These are phyloP conservation scores for Helicoverpa zea DNA, from an alignment of 1,140 invertebrate genomes.

Conservation along the genomic window DNA sequence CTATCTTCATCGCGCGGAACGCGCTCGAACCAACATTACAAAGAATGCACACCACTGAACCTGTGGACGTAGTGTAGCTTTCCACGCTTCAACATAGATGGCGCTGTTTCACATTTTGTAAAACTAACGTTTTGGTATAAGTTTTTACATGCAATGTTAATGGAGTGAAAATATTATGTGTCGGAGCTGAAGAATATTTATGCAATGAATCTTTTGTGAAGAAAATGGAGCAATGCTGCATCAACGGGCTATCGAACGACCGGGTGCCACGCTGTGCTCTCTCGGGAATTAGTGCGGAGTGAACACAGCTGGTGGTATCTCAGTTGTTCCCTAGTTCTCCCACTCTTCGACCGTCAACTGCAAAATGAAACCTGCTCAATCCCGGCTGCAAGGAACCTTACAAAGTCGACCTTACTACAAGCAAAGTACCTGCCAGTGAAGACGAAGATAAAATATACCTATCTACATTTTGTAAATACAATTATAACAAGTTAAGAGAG, in stretches of 20 bases:
- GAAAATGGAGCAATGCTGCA: conserved; percentile 83
- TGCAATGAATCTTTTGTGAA: neutral
- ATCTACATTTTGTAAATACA: no score
- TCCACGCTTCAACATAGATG: neutral
- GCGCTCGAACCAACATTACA: neutral
- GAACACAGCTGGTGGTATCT: conserved; percentile 99
- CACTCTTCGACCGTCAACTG: conserved; percentile 20
- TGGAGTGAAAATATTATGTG: neutral
- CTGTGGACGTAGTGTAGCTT: neutral
- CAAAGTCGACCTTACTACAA: neutral
- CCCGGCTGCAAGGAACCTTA: neutral
- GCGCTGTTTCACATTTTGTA: conserved; percentile 18
- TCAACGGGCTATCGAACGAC: conserved; percentile 87
- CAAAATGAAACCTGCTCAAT: neutral
- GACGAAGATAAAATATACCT: no score
- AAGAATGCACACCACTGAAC: neutral
- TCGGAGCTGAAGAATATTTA: neutral
- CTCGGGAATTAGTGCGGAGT: conserved; percentile 92
- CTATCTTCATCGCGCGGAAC: conserved; percentile 14
- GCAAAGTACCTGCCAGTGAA: no score
- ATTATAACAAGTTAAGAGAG: no score
- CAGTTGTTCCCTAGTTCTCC: conserved; percentile 90
- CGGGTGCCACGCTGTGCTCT: conserved; percentile 98
- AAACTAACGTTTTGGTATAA: neutral
- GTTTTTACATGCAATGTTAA: neutral